Conservation (phyloP, 1,140 invertebrate species). For the Heliothis virescens region DNA sequence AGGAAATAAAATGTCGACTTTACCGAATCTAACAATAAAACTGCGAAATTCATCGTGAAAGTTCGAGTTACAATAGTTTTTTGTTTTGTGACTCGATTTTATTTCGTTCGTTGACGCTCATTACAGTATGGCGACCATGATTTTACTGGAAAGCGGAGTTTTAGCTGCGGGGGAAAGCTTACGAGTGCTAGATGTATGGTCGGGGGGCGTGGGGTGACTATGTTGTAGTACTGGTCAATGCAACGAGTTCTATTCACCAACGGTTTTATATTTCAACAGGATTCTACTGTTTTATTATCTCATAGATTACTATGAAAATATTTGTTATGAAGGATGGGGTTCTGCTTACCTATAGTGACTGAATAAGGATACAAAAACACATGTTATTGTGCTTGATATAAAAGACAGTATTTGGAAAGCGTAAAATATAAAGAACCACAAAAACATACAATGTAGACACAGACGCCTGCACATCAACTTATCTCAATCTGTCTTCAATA, state of each 20-base stretch:
- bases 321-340: no score
- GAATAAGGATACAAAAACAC: no score
- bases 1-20: not conserved
- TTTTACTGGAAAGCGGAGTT: constrained; percentile 52
- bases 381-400: not conserved
- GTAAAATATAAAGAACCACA: no score
- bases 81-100: constrained; percentile 62
- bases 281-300: no score
- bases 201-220: constrained; percentile 43
- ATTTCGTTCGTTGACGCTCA: constrained; percentile 71
- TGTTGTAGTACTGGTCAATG: not conserved
- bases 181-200: constrained; percentile 39
- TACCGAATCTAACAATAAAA: not conserved
- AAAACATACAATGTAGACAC: no score
- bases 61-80: constrained; percentile 45
- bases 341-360: no score
- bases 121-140: constrained; percentile 59
- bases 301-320: no score
- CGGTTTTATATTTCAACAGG: not conserved
- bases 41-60: constrained; percentile 49
- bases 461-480: no score
- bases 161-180: constrained; percentile 54
- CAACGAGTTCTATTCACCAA: not conserved
- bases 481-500: no score
- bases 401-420: no score